Base-by-base conservation (phyloP, 2,888 invertebrate species). In the Sminthurinus aureus region DNA sequence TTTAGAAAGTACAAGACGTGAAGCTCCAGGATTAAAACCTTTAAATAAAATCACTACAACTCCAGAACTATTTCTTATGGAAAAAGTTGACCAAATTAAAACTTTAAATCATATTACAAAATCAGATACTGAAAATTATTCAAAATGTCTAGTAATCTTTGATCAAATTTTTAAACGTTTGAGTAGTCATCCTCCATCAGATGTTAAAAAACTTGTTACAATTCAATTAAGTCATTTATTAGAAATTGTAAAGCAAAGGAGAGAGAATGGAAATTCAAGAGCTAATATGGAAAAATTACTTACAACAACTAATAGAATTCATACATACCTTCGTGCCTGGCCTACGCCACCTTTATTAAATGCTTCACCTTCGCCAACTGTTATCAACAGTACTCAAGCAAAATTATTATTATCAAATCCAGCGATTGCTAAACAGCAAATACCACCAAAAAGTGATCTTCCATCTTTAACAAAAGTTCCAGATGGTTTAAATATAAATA, bases 71-170 rank as follows among this genome's bases (percentile, higher is more conserved):
- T 71, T 71, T 71, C 22, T 71, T 2, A 71, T 71, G 71, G 71
- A 71, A 71, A 71, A 71, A 22, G 22, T 71, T 22, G 71, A 71
- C 13, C 22, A 71, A 22, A 71, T 71, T 20, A 71, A 22, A 13
- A 71, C 24, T 71, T 22, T 71, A 22, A 71, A 71, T 71, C 22
- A 71, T 4, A 20, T 22, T 22, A 71, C 22, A 12, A 22, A 9
- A 22, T 9, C 9, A 6, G 71, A 71, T 22, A 13, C 13, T 71
- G 71, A 71, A 22, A 22, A 71, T 71, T 71, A 71, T 22, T 20
- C 71, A 71, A 71, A 71, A 22, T 71, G 71, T 71, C 22, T 71
- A 22, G 71, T 71, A 22, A 22, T 71, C 1, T 76, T 76, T 76
- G n/a, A 51, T 52, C 8, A 51, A 52, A 52, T 76, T 6, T 76